These are phyloP conservation scores for Aplysia californica DNA, from an alignment of 1,140 invertebrate species.

Conservation along the genomic window DNA sequence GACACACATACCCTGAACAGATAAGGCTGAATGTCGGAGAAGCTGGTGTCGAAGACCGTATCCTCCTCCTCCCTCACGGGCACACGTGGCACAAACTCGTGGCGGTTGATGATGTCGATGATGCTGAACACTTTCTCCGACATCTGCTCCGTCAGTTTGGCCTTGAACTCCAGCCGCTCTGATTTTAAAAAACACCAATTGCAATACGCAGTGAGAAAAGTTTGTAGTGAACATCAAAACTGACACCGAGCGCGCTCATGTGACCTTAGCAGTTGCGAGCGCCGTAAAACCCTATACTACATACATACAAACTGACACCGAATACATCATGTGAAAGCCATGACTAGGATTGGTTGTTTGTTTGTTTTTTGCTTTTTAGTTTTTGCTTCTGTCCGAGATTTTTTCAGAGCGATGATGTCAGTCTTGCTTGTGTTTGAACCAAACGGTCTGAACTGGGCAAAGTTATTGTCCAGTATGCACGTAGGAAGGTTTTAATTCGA, in stretches of 20 bases:
- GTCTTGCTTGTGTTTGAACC: too few relatives aligned
- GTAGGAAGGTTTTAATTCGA: too few relatives aligned
- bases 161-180: conserved; percentile 87
- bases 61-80: conserved; percentile 92
- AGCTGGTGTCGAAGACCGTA: conserved; percentile 93
- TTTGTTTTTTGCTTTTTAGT: too few relatives aligned
- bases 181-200: conserved; percentile 5
- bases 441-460: too few relatives aligned
- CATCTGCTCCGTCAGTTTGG: conserved; percentile 90
- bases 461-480: too few relatives aligned
- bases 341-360: background rate
- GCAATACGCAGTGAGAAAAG: background rate
- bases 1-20: conserved; percentile 84
- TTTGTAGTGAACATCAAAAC: background rate
- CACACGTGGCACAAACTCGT: conserved; percentile 96
- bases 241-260: background rate
- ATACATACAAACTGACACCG: background rate
- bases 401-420: too few relatives aligned
- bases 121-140: conserved; percentile 94
- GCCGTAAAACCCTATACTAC: background rate
- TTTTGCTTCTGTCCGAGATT: too few relatives aligned
- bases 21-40: conserved; percentile 93
- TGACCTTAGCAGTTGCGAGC: background rate
- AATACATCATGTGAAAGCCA: background rate
- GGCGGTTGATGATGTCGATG: conserved; percentile 93